Conservation (phyloP, 2,888 invertebrate species). For the Spodoptera littoralis region DNA sequence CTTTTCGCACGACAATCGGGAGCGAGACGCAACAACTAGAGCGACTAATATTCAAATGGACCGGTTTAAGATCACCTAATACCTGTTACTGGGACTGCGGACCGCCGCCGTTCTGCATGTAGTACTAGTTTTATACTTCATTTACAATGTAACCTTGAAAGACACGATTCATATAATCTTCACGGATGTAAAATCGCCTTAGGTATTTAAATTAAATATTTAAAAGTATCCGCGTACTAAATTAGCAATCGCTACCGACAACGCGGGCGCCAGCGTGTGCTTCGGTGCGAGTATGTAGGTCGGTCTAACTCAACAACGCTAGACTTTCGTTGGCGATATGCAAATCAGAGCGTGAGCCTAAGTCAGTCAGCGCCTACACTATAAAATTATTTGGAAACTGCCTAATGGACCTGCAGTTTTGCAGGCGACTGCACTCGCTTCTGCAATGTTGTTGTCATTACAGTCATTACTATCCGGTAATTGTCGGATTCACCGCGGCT, state of each 20-base stretch:
- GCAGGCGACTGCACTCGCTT: conserved; percentile 65
- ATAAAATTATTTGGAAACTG: conserved; percentile 69
- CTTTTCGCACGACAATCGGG: conserved; percentile 86
- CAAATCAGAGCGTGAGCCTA: conserved; percentile 82
- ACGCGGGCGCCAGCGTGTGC: conserved; percentile 36
- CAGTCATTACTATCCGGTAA: conserved; percentile 70
- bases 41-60: conserved; percentile 83
- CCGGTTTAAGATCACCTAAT: conserved; percentile 72
- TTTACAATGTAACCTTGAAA: conserved; percentile 61
- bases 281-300: conserved; percentile 65
- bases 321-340: conserved; percentile 85
- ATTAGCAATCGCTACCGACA: conserved; percentile 41
- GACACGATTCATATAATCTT: conserved; percentile 44
- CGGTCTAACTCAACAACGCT: conserved; percentile 73
- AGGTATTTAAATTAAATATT: conserved; percentile 15
- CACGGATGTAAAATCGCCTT: conserved; percentile 27
- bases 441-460: conserved; percentile 72
- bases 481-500: conserved; percentile 66
- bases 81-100: conserved; percentile 55
- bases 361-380: conserved; percentile 66
- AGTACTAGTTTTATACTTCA: conserved; percentile 66
- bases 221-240: conserved; percentile 33
- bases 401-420: conserved; percentile 62
- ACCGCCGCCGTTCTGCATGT: conserved; percentile 66
- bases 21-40: conserved; percentile 83